Percentiles rank a stretch among this genome's conserved stretches.
Evolutionary conservation across 2,888 invertebrate genomes (phyloP).

Genomic region (Calliopum simillimum): DNA sequence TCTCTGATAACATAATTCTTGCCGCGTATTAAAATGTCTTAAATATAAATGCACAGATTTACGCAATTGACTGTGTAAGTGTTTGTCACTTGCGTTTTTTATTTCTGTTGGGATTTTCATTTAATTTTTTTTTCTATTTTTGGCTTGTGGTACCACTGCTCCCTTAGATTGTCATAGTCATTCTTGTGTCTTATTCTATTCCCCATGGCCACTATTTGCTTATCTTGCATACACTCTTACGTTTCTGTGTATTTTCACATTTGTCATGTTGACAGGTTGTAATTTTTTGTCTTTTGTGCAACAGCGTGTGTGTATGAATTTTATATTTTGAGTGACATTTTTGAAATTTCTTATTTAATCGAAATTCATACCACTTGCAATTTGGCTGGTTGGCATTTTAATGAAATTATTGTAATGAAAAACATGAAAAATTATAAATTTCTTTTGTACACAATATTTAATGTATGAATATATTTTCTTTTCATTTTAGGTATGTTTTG

Average conservation of each 20-base stretch:
- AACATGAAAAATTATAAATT: conserved; percentile 1
- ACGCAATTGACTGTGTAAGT: conserved; percentile 32
- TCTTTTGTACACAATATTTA: background rate
- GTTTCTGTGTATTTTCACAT: conserved; percentile 18
- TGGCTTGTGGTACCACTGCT: too few species aligned
- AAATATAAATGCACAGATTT: conserved; percentile 40
- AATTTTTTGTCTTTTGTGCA: conserved; percentile 2
- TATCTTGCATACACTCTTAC: background rate
- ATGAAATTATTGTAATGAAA: background rate
- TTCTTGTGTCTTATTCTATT: background rate
- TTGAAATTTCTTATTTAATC: conserved; percentile 16
- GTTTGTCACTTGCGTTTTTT: background rate
- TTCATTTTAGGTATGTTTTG: conserved; percentile 4
- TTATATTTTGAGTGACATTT: conserved; percentile 12
- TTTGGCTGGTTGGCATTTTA: background rate
- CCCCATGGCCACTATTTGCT: background rate
- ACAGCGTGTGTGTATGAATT: conserved; percentile 1
- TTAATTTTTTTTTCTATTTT: background rate
- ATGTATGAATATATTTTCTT: background rate
- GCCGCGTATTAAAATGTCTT: conserved; percentile 35
- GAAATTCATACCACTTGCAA: background rate
- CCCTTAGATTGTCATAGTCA: background rate
- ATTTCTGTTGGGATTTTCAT: background rate
- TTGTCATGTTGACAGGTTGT: conserved; percentile 32
- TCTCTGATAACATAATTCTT: too few species aligned